These are phyloP conservation scores for Stenichneumon culpator DNA, from an alignment of 2,888 invertebrate genomes.

Conservation along the genomic window DNA sequence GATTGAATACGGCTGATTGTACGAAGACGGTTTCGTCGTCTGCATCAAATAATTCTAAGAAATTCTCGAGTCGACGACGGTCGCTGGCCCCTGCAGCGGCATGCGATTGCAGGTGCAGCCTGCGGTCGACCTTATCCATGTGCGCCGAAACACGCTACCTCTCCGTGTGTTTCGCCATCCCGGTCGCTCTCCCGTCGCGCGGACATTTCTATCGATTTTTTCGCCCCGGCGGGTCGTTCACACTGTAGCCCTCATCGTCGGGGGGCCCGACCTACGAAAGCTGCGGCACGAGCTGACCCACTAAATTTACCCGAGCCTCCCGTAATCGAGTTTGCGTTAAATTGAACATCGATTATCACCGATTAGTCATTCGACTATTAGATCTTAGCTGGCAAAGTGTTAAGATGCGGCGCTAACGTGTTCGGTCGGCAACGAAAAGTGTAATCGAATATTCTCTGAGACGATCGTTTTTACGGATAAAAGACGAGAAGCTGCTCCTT, in stretches of 20 bases:
- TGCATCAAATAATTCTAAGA: not conserved
- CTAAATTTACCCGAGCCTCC: conserved; percentile 9
- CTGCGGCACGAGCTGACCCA: conserved; percentile 11
- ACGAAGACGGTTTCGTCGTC: too few species aligned
- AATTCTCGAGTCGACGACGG: conserved; percentile 1
- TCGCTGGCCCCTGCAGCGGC: conserved; percentile 1
- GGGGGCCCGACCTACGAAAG: conserved; percentile 47
- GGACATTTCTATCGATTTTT: conserved; percentile 81
- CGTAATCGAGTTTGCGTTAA: not conserved
- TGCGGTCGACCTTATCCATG: conserved; percentile 30
- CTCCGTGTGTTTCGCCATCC: not conserved
- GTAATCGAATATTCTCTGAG: too few species aligned
- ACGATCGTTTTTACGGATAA: too few species aligned
- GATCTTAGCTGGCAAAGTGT: not conserved
- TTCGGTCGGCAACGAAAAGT: too few species aligned
- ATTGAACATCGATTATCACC: conserved; percentile 9
- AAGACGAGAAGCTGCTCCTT: too few species aligned
- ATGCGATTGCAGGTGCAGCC: conserved; percentile 38
- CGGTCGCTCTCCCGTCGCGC: conserved; percentile 58
- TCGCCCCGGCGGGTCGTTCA: conserved; percentile 78
- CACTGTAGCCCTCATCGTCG: conserved; percentile 67
- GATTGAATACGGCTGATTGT: too few species aligned
- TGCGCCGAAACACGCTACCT: conserved; percentile 19
- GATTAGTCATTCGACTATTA: not conserved
- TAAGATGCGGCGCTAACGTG: not conserved